A percentile compares a stretch with the other conserved stretches of the same genome.
phyloP scores from a whole-genome alignment of 2,888 invertebrate genomes.

The Tholera decimalis region DNA sequence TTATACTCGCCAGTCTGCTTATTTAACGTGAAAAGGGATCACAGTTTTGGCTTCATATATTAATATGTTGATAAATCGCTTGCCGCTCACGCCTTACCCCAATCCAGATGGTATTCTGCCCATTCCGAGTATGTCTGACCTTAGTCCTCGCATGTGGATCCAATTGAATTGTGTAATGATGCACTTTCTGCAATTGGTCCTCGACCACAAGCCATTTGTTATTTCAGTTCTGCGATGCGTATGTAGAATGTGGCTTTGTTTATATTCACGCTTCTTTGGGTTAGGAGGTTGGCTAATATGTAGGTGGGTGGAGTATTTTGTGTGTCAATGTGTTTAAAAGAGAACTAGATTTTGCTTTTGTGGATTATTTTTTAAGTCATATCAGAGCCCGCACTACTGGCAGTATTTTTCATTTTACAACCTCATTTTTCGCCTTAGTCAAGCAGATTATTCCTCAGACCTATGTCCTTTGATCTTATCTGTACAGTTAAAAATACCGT shows the following conservation, averaged over 20 bases:
- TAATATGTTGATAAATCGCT: conserved; percentile 4
- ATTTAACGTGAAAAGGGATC: too few relatives aligned
- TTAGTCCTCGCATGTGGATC: conserved; percentile 74
- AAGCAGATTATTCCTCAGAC: too few relatives aligned
- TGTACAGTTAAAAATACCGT: too few relatives aligned
- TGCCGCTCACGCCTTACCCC: conserved; percentile 40
- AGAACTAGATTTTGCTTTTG: too few relatives aligned
- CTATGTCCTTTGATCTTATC: too few relatives aligned
- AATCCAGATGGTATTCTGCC: conserved; percentile 26
- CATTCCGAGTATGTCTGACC: conserved; percentile 65
- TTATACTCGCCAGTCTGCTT: too few relatives aligned
- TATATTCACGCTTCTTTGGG: conserved; percentile 23
- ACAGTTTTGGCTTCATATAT: too few relatives aligned
- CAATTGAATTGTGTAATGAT: conserved; percentile 74
- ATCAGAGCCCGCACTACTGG: too few relatives aligned
- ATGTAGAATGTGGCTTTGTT: conserved; percentile 30
- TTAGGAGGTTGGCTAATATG: conserved; percentile 14
- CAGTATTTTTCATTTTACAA: too few relatives aligned
- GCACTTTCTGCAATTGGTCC: conserved; percentile 51
- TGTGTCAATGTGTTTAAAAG: not conserved
- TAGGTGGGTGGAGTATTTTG: conserved; percentile 1
- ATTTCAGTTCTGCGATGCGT: conserved; percentile 39
- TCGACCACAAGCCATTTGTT: conserved; percentile 61
- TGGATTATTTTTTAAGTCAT: too few relatives aligned
- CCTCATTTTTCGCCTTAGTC: too few relatives aligned